phyloP scores from a whole-genome alignment of 2,888 invertebrate genomes.

The Argynnis bischoffii region DNA sequence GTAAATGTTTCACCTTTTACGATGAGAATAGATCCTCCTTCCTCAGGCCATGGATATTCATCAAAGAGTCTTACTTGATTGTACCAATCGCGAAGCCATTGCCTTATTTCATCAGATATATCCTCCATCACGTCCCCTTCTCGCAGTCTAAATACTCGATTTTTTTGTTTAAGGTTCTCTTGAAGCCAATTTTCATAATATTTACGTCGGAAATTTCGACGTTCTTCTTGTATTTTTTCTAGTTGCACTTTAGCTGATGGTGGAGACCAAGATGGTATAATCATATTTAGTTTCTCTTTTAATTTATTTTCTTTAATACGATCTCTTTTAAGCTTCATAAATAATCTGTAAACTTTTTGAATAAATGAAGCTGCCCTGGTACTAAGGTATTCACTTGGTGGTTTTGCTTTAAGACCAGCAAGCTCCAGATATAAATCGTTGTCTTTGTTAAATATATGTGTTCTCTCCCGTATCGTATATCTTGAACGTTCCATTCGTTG shows the following conservation, averaged over 20 bases:
- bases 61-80: constrained; percentile 83
- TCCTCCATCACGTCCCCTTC: constrained; percentile 86
- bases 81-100: constrained; percentile 88
- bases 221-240: constrained; percentile 68
- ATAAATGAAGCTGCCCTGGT: constrained; percentile 58
- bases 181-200: constrained; percentile 71
- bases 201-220: constrained; percentile 71
- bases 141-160: constrained; percentile 72
- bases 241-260: constrained; percentile 71
- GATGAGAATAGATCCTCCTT: constrained; percentile 86
- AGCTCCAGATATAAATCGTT: constrained; percentile 64
- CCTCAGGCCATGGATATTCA: constrained; percentile 86
- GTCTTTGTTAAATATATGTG: constrained; percentile 61
- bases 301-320: constrained; percentile 64
- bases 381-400: constrained; percentile 50
- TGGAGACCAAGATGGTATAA: constrained; percentile 74
- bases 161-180: constrained; percentile 74
- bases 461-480: constrained; percentile 45
- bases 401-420: constrained; percentile 64
- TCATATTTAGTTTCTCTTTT: constrained; percentile 80
- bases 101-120: constrained; percentile 88
- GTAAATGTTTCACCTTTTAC: constrained; percentile 83
- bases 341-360: constrained; percentile 66
- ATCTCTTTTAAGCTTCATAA: constrained; percentile 64
- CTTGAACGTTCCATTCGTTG: constrained; percentile 73